phyloP scores from a whole-genome alignment of 2,888 invertebrate species.

The Spicauda simplicius region DNA sequence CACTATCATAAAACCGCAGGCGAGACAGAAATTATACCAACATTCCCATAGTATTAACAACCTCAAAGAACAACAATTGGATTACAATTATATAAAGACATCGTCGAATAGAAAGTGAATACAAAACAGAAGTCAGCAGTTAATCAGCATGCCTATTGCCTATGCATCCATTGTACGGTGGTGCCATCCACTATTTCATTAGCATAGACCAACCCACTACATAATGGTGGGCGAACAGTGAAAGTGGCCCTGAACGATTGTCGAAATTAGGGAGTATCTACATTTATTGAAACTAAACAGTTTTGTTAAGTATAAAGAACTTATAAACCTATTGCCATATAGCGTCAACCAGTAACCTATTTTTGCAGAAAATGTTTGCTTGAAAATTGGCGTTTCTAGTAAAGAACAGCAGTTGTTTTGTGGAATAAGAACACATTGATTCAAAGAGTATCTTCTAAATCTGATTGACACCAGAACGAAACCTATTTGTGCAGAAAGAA shows the following conservation, averaged over 20 bases:
- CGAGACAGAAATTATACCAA: too few relatives aligned
- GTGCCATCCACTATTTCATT: conserved; percentile 22
- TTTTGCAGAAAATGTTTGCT: too few relatives aligned
- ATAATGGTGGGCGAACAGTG: conserved; percentile 65
- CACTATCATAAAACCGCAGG: too few relatives aligned
- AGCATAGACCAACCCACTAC: conserved; percentile 50
- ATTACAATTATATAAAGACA: conserved; percentile 2
- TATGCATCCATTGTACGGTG: background rate
- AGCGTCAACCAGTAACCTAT: too few relatives aligned
- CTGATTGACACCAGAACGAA: too few relatives aligned
- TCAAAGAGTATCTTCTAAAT: background rate
- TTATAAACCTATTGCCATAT: too few relatives aligned
- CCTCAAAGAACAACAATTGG: background rate
- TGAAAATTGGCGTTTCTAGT: too few relatives aligned
- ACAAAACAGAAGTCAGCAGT: conserved; percentile 14
- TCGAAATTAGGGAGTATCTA: conserved; percentile 20
- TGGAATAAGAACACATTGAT: too few relatives aligned
- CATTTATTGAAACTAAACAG: background rate
- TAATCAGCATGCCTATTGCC: conserved; percentile 9
- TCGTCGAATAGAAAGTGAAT: conserved; percentile 27
- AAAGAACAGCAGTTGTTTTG: too few relatives aligned
- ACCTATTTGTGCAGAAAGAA: too few relatives aligned
- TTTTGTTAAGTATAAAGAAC: background rate
- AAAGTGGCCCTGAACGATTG: conserved; percentile 56
- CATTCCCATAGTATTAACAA: too few relatives aligned